A percentile compares a stretch with the other conserved stretches of the same genome.
Evolutionary conservation across 1,140 invertebrate genomes (phyloP).

Genomic region (Eueides isabella): DNA sequence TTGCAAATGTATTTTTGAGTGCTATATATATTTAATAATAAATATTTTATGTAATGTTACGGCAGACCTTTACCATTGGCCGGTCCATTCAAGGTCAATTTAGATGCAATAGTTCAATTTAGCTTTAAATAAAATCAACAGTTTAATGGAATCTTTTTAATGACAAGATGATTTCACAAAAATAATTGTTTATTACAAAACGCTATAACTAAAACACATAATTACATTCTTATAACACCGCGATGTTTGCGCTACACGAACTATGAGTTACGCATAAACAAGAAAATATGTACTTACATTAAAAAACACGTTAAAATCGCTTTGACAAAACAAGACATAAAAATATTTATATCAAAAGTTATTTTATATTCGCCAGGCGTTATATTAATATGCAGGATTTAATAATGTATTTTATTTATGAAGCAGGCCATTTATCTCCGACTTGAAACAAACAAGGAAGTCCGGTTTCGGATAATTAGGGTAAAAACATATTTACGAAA

Average conservation of each 20-base stretch:
- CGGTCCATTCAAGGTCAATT: no score
- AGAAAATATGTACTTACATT: not conserved
- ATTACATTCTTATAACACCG: slow-evolving; percentile 25
- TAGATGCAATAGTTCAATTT: not conserved
- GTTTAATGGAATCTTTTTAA: slow-evolving; percentile 65
- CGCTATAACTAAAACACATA: slow-evolving; percentile 38
- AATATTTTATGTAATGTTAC: no score
- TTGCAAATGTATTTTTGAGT: no score
- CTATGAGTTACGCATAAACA: not conserved
- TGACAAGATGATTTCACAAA: slow-evolving; percentile 70
- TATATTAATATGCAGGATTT: no score
- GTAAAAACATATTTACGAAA: not conserved
- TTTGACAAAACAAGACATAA: not conserved
- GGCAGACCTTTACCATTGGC: no score
- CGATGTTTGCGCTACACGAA: not conserved
- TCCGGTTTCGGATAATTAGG: not conserved
- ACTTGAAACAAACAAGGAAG: not conserved
- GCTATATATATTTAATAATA: no score
- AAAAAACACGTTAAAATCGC: not conserved
- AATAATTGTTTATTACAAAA: slow-evolving; percentile 64
- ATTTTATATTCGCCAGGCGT: no score
- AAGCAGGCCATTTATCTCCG: not conserved
- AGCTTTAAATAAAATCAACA: slow-evolving; percentile 11
- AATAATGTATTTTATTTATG: not conserved
- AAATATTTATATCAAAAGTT: not conserved